These are phyloP conservation scores for Lithobates sylvaticus DNA, from an alignment of 2,797 vertebrate species.

Conservation along the genomic window DNA sequence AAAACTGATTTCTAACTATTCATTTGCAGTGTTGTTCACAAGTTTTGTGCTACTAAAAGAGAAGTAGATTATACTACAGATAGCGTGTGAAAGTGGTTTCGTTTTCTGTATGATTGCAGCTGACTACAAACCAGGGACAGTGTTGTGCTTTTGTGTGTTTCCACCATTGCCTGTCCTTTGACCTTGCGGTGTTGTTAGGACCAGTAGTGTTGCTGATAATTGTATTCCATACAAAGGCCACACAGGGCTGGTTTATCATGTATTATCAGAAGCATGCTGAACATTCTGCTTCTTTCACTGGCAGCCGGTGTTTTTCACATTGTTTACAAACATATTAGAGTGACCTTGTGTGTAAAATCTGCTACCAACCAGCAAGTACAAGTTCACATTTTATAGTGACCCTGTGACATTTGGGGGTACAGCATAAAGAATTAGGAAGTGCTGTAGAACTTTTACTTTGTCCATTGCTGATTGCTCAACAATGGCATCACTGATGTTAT, in stretches of 20 bases:
- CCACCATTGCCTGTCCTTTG: not conserved
- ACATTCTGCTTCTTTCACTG: constrained; percentile 26
- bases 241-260: not conserved
- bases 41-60: not conserved
- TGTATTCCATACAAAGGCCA: constrained; percentile 8
- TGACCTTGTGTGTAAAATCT: not conserved
- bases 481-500: no score
- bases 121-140: no score
- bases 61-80: not conserved
- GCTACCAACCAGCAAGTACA: not conserved
- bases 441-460: no score
- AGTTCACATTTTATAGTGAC: no score
- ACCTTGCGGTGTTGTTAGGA: not conserved
- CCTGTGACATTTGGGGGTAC: no score
- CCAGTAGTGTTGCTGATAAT: not conserved
- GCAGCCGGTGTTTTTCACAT: not conserved
- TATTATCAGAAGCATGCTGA: constrained; percentile 7
- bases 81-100: not conserved
- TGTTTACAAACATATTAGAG: not conserved
- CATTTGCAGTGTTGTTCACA: not conserved
- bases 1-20: not conserved
- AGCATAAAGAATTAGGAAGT: no score
- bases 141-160: not conserved
- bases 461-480: no score
- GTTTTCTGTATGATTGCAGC: not conserved